These are phyloP conservation scores for Amphiprion ocellaris DNA, from an alignment of 2,113 vertebrate species.

Conservation along the genomic window DNA sequence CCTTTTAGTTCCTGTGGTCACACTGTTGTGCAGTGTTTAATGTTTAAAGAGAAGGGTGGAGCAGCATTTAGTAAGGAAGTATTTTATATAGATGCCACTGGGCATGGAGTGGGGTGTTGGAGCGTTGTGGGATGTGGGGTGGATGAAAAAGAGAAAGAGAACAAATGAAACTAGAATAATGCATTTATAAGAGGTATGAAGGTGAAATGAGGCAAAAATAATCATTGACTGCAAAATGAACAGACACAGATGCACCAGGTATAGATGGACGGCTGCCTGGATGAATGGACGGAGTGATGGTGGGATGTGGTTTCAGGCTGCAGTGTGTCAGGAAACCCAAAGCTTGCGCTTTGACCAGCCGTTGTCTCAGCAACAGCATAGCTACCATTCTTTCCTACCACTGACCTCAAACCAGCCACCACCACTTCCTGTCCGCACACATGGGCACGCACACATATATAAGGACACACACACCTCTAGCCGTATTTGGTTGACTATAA, in stretches of 20 bases:
- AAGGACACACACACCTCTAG: conserved; percentile 53
- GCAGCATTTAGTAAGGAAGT: conserved; percentile 82
- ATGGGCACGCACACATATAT: conserved; percentile 55
- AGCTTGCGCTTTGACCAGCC: conserved; percentile 77
- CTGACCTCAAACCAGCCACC: conserved; percentile 83
- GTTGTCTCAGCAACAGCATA: conserved; percentile 83
- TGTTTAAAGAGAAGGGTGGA: conserved; percentile 86
- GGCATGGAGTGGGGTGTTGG: conserved; percentile 72
- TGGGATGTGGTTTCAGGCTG: conserved; percentile 75
- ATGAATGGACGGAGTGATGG: conserved; percentile 47
- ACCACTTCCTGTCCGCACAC: conserved; percentile 82
- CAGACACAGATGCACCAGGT: conserved; percentile 17
- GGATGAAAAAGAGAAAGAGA: conserved; percentile 62
- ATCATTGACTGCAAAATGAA: conserved; percentile 15
- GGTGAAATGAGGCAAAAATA: conserved; percentile 7
- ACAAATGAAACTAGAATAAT: background rate
- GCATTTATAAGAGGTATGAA: background rate
- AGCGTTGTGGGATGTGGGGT: conserved; percentile 37
- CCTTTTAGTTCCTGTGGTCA: conserved; percentile 78
- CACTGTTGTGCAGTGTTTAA: conserved; percentile 78
- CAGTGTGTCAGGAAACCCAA: conserved; percentile 80
- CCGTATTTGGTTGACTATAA: conserved; percentile 60
- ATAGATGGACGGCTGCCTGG: background rate
- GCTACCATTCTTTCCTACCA: conserved; percentile 85
- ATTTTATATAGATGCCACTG: conserved; percentile 83